Evolutionary conservation across 37 sponge, comb jelly and placozoan genomes (phyloP).

Genomic region (Agelas oroides): DNA sequence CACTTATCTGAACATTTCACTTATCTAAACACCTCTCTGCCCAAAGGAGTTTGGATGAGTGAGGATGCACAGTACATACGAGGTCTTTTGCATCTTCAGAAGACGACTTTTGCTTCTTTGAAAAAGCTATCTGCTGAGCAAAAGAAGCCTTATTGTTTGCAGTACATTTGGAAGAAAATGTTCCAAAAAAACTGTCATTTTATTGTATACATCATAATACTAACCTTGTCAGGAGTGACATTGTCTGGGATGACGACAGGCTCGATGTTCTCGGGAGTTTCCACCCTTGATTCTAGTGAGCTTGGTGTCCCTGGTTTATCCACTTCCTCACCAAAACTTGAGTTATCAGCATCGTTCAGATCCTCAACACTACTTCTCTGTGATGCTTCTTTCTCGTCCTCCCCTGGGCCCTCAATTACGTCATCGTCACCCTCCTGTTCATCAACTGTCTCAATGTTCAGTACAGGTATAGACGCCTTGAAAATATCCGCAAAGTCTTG

Average conservation of each 20-base stretch:
- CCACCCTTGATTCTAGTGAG: not conserved
- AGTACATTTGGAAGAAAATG: too few species aligned
- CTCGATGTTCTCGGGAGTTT: constrained; percentile 25
- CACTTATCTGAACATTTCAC: too few species aligned
- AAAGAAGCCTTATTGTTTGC: too few species aligned
- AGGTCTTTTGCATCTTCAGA: too few species aligned
- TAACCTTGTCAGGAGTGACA: constrained; percentile 55
- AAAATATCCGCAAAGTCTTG: constrained; percentile 57
- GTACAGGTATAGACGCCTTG: not conserved
- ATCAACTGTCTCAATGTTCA: constrained; percentile 24
- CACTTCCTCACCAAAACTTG: not conserved
- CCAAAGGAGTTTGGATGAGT: too few species aligned
- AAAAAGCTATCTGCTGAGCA: too few species aligned
- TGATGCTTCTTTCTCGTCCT: not conserved
- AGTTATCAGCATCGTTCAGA: not conserved
- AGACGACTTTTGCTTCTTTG: too few species aligned
- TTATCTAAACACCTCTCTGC: too few species aligned
- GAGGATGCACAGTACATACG: too few species aligned
- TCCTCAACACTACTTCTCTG: not conserved
- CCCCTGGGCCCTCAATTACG: not conserved
- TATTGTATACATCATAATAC: too few species aligned
- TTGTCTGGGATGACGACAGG: constrained; percentile 57
- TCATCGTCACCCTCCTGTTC: not conserved
- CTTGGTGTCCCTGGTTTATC: not conserved
- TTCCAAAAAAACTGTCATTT: too few species aligned